Conservation (phyloP, 2,888 invertebrate species). For the Sicus ferrugineus region DNA sequence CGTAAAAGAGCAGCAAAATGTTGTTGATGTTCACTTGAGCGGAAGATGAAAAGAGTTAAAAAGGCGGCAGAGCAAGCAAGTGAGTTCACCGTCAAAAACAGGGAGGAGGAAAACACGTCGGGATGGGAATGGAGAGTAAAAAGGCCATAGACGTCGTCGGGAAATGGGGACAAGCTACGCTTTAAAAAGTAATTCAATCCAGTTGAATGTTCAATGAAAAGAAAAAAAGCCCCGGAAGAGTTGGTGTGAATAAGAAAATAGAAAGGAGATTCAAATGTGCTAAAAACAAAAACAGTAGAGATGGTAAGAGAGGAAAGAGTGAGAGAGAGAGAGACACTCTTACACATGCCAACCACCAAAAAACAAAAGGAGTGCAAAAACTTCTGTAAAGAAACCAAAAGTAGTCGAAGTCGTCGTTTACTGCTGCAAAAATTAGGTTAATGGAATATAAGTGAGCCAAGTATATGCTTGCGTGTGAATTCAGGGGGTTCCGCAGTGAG, state of each 20-base stretch:
- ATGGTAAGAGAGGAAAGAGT: not conserved
- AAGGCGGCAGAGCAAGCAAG: not conserved
- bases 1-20: constrained; percentile 3
- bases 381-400: constrained; percentile 17
- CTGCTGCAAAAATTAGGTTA: constrained; percentile 27
- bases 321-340: not conserved
- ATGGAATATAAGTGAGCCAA: constrained; percentile 22
- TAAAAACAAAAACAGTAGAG: not conserved
- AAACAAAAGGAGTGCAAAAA: not conserved
- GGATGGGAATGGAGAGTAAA: not conserved
- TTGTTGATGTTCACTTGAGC: not conserved
- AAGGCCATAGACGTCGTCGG: not conserved
- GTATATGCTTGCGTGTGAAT: constrained; percentile 4
- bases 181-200: constrained; percentile 16
- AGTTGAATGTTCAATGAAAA: constrained; percentile 17
- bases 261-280: not conserved
- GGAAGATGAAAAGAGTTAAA: not conserved
- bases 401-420: not conserved
- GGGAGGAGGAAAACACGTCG: not conserved
- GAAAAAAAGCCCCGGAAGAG: not conserved
- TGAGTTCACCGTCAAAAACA: not conserved
- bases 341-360: not conserved
- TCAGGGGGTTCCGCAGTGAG: no score
- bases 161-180: not conserved
- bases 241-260: not conserved